These are phyloP conservation scores for Acanthochromis polyacanthus DNA, from an alignment of 2,113 vertebrate species.

Conservation along the genomic window DNA sequence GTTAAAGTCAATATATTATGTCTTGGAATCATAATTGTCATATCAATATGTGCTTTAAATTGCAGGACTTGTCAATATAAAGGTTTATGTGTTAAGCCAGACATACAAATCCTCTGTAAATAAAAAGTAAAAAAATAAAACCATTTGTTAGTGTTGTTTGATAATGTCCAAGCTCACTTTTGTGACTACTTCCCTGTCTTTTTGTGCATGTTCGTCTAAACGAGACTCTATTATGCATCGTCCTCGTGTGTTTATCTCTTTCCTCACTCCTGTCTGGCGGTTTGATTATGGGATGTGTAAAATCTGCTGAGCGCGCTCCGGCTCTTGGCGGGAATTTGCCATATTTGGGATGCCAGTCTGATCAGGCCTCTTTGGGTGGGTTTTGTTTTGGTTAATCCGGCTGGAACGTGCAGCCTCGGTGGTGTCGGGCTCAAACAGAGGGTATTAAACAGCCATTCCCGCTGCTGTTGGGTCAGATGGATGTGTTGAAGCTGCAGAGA, in stretches of 20 bases:
- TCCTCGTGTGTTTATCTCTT: constrained; percentile 33
- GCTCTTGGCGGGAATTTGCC: constrained; percentile 49
- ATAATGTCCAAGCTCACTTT: constrained; percentile 28
- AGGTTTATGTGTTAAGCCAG: constrained; percentile 85
- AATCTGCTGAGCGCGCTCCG: constrained; percentile 78
- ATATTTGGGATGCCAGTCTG: constrained; percentile 78
- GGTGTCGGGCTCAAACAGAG: constrained; percentile 56
- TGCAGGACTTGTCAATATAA: constrained; percentile 85
- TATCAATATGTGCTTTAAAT: constrained; percentile 86
- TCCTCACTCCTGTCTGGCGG: constrained; percentile 53
- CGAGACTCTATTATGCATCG: constrained; percentile 3
- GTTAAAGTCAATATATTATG: constrained; percentile 84
- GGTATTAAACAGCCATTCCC: constrained; percentile 81
- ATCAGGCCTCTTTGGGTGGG: constrained; percentile 58
- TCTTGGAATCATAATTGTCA: constrained; percentile 86
- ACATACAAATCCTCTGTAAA: constrained; percentile 87
- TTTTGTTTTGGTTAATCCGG: constrained; percentile 80
- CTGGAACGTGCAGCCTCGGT: constrained; percentile 66
- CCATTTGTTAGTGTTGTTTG: constrained; percentile 18
- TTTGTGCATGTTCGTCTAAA: constrained; percentile 12
- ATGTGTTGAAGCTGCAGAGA: constrained; percentile 38
- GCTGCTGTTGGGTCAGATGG: constrained; percentile 26
- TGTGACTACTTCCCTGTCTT: neutral
- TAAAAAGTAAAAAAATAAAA: constrained; percentile 79
- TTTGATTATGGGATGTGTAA: constrained; percentile 53